A percentile compares a stretch with the other conserved stretches of the same genome.
Evolutionary conservation across 2,888 invertebrate species (phyloP).

Genomic region (Eucera pruinosa): DNA sequence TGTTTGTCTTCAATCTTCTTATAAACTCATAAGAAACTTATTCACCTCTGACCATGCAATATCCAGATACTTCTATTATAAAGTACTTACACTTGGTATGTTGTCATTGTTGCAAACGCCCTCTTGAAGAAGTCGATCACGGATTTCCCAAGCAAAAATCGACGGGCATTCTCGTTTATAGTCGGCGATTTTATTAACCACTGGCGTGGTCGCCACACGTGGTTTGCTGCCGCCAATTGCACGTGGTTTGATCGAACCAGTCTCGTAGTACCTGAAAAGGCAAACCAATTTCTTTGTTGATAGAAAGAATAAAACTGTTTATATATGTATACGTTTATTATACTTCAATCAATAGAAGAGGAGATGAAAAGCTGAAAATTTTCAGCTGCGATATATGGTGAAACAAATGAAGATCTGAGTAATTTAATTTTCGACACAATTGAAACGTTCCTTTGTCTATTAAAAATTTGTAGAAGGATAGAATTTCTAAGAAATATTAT

Average conservation of each 20-base stretch:
- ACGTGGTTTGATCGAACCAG: slow-evolving; percentile 97
- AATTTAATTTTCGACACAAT: no score
- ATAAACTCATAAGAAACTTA: neutral
- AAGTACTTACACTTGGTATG: slow-evolving; percentile 97
- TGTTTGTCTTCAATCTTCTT: neutral
- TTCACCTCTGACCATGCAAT: neutral
- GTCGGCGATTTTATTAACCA: slow-evolving; percentile 97
- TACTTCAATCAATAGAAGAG: neutral
- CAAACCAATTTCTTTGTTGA: slow-evolving; percentile 1
- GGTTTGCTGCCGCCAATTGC: slow-evolving; percentile 99
- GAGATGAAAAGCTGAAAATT: no score
- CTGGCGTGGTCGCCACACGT: slow-evolving; percentile 96
- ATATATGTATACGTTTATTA: no score
- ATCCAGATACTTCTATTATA: neutral
- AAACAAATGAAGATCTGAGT: no score
- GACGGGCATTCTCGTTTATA: slow-evolving; percentile 99
- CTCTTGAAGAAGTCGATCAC: slow-evolving; percentile 96
- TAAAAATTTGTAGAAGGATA: no score
- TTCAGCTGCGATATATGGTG: no score
- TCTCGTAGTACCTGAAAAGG: slow-evolving; percentile 95
- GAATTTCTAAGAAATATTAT: no score
- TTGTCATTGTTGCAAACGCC: slow-evolving; percentile 99
- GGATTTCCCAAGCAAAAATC: slow-evolving; percentile 99
- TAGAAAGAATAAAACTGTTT: neutral
- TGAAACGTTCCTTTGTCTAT: no score